Percentiles rank a stretch among this genome's conserved stretches.
Evolutionary conservation across 2,113 vertebrate species (phyloP).

Genomic region (Aphyosemion australe): DNA sequence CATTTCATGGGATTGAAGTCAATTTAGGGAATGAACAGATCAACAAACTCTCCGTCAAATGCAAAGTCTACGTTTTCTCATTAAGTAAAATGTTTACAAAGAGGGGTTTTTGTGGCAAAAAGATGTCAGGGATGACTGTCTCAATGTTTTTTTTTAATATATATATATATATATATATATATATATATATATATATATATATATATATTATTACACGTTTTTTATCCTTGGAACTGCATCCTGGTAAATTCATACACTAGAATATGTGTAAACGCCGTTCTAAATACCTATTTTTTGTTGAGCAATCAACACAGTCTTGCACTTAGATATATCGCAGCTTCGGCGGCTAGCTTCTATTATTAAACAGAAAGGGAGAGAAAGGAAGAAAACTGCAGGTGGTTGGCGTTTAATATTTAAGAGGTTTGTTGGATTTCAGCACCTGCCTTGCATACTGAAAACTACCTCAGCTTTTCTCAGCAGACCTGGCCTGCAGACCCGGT

Average conservation of each 20-base stretch:
- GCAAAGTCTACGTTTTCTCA: constrained; percentile 48
- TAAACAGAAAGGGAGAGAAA: constrained; percentile 61
- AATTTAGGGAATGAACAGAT: constrained; percentile 68
- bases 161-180: too few species aligned
- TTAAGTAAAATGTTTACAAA: constrained; percentile 39
- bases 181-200: too few species aligned
- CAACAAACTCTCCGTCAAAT: constrained; percentile 61
- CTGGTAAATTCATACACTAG: background rate
- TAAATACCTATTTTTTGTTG: constrained; percentile 25
- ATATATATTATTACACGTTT: background rate
- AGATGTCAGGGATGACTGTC: background rate
- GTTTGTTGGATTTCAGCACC: constrained; percentile 58
- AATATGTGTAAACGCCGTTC: constrained; percentile 4
- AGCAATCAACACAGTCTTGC: constrained; percentile 20
- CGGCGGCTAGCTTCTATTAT: constrained; percentile 56
- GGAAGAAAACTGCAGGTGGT: constrained; percentile 67
- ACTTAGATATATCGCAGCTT: constrained; percentile 52
- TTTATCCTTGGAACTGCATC: background rate
- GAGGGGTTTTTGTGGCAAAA: background rate
- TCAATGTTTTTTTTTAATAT: background rate
- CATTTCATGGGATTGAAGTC: constrained; percentile 69
- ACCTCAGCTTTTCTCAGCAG: constrained; percentile 48
- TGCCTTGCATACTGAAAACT: constrained; percentile 71
- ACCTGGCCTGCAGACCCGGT: constrained; percentile 55
- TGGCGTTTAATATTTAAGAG: constrained; percentile 78